A percentile compares a stretch with the other conserved stretches of the same genome.
Evolutionary conservation across 2,113 vertebrate genomes (phyloP).

Genomic region (Sturnira hondurensis): DNA sequence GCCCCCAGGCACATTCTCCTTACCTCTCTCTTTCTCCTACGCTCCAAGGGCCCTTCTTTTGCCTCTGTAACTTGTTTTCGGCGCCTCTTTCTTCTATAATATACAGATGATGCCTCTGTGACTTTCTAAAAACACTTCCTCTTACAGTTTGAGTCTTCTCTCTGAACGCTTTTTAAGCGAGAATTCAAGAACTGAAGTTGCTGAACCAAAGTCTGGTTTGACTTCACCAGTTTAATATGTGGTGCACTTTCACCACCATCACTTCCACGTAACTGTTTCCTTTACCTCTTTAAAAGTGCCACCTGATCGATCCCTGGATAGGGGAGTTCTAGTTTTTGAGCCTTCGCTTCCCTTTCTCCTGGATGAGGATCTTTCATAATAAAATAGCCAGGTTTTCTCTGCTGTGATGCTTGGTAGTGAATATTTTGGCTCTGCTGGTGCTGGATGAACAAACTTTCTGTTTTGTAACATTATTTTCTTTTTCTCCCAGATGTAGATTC

Average conservation of each 20-base stretch:
- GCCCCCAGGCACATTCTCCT: neutral
- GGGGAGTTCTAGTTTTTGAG: neutral
- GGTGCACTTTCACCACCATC: neutral
- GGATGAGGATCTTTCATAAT: neutral
- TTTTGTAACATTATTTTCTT: neutral
- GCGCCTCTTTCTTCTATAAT: neutral
- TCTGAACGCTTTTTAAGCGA: neutral
- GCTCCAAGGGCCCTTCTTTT: neutral
- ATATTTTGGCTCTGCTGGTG: neutral
- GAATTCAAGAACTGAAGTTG: neutral
- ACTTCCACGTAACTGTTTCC: neutral
- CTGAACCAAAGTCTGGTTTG: neutral
- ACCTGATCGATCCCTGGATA: neutral
- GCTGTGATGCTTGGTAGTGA: neutral
- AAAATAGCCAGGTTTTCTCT: neutral
- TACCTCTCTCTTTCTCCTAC: neutral
- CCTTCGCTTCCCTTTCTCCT: neutral
- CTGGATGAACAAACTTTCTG: neutral
- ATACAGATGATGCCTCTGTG: neutral
- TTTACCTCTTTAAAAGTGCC: neutral
- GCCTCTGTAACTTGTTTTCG: neutral
- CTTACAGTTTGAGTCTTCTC: neutral
- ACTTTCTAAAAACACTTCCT: neutral
- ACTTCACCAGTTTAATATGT: neutral
- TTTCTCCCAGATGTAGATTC: neutral